phyloP scores from a whole-genome alignment of 2,797 vertebrate species.

The Poecilia velifera region DNA sequence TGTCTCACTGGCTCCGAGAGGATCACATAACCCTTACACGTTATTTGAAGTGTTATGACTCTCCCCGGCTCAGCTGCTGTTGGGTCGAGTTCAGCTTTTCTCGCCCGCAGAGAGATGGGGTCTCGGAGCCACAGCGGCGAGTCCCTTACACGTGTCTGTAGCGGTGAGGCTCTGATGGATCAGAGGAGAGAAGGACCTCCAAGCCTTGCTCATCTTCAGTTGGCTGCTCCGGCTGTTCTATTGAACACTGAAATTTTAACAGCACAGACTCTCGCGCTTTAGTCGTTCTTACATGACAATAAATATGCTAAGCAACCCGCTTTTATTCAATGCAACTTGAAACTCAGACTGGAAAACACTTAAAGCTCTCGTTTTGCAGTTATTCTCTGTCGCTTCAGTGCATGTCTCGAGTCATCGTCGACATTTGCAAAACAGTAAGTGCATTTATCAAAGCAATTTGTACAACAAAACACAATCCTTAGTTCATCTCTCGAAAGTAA shows the following conservation, averaged over 20 bases:
- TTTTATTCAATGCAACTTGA: not conserved
- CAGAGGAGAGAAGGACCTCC: slow-evolving; percentile 51
- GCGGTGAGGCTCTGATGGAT: slow-evolving; percentile 52
- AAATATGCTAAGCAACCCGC: not conserved
- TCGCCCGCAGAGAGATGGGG: slow-evolving; percentile 5
- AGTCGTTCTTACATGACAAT: not conserved
- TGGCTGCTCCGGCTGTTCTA: slow-evolving; percentile 33
- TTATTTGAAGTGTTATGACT: slow-evolving; percentile 39
- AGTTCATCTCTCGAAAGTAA: too few species aligned
- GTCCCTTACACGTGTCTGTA: slow-evolving; percentile 50
- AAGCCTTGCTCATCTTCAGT: slow-evolving; percentile 28
- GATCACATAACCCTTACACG: slow-evolving; percentile 47
- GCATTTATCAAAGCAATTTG: too few species aligned
- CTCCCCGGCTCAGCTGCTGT: slow-evolving; percentile 13
- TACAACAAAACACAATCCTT: too few species aligned
- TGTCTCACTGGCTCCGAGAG: slow-evolving; percentile 37
- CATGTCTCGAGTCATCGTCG: too few species aligned
- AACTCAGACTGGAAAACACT: not conserved
- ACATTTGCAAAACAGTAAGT: too few species aligned
- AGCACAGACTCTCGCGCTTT: not conserved
- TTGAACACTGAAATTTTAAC: slow-evolving; percentile 45
- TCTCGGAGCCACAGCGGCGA: slow-evolving; percentile 37
- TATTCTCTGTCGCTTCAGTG: not conserved
- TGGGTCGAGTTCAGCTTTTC: slow-evolving; percentile 42
- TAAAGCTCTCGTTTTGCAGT: not conserved